phyloP scores from a whole-genome alignment of 2,888 invertebrate genomes.

The Rhingia rostrata region DNA sequence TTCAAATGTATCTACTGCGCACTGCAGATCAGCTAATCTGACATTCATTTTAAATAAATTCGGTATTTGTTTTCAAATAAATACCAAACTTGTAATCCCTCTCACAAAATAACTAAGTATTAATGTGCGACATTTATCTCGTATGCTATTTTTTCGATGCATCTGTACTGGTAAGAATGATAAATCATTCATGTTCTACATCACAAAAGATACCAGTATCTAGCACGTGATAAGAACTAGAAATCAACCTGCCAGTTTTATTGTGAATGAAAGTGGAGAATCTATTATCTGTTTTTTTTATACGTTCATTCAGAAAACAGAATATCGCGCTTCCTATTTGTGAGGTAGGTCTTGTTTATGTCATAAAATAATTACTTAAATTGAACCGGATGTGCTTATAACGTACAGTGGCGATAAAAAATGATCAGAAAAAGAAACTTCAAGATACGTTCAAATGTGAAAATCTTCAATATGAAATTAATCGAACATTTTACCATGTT shows the following conservation, averaged over 20 bases:
- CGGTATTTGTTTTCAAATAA: constrained; percentile 26
- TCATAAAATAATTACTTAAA: constrained; percentile 47
- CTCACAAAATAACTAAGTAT: constrained; percentile 8
- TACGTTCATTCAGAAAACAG: constrained; percentile 40
- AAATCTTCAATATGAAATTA: no score
- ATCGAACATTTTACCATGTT: no score
- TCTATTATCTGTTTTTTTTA: constrained; percentile 29
- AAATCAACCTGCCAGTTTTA: constrained; percentile 74
- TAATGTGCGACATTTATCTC: constrained; percentile 7
- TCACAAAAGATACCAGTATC: constrained; percentile 9
- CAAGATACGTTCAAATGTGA: no score
- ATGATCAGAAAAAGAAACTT: neutral
- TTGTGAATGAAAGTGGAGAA: constrained; percentile 62
- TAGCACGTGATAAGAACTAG: constrained; percentile 52
- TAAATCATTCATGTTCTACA: constrained; percentile 1
- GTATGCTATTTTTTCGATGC: neutral
- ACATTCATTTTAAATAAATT: constrained; percentile 17
- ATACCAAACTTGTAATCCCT: constrained; percentile 25
- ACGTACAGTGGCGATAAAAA: constrained; percentile 43
- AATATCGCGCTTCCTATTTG: constrained; percentile 3
- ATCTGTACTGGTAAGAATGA: constrained; percentile 12
- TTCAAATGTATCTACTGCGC: constrained; percentile 24
- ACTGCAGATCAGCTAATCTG: constrained; percentile 17
- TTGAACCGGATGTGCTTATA: constrained; percentile 45
- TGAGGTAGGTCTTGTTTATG: constrained; percentile 58